Conservation (phyloP, 2,797 vertebrate species). For the Microctenopoma stevenorrisi region DNA sequence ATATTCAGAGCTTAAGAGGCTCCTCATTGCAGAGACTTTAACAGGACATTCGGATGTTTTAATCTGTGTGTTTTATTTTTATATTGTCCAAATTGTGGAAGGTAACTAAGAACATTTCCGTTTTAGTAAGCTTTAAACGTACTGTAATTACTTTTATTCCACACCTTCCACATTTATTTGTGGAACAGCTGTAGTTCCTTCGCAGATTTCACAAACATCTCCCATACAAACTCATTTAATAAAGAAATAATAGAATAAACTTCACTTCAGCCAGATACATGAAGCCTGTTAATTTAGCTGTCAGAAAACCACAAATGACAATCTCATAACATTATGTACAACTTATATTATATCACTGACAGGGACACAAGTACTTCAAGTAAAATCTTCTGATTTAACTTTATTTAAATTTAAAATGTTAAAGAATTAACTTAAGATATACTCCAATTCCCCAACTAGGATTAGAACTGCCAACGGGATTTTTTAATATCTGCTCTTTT, state of each 20-base stretch:
- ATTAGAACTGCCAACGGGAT: not conserved
- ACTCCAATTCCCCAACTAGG: not conserved
- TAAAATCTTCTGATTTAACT: not conserved
- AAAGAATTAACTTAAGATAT: too few relatives aligned
- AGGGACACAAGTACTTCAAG: not conserved
- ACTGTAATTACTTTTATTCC: not conserved
- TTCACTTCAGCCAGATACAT: not conserved
- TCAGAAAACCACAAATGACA: not conserved
- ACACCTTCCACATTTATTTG: not conserved
- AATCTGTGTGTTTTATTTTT: not conserved
- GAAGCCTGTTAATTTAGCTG: not conserved
- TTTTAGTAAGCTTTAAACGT: not conserved
- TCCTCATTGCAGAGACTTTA: not conserved
- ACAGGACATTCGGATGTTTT: not conserved
- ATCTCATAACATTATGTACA: not conserved
- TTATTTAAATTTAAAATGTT: not conserved
- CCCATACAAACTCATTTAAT: not conserved
- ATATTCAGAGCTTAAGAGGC: not conserved
- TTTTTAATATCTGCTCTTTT: not conserved
- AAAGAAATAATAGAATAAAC: not conserved
- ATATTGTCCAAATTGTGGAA: not conserved
- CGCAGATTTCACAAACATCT: not conserved
- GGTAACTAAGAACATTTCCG: not conserved
- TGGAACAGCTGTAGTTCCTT: not conserved
- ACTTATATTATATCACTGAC: not conserved